phyloP scores from a whole-genome alignment of 2,797 vertebrate species.

The Dromococcyx pavoninus region DNA sequence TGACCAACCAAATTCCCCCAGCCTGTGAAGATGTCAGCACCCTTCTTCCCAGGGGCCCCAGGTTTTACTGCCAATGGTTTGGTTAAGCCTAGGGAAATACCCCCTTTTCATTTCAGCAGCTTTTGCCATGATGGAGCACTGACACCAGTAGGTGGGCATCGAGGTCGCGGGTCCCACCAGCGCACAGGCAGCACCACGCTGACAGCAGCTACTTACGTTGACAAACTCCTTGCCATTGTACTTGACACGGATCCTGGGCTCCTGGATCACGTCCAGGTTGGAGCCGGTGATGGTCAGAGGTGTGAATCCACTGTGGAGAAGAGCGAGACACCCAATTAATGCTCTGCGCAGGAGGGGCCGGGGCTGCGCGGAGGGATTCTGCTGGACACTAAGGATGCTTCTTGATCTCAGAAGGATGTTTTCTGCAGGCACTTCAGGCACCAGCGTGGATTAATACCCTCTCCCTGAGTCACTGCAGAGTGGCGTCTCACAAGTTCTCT shows the following conservation, averaged over 20 bases:
- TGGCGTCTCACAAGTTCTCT: background rate
- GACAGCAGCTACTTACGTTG: constrained; percentile 84
- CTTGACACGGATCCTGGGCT: constrained; percentile 93
- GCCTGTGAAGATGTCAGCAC: too few relatives aligned
- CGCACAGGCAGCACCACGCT: background rate
- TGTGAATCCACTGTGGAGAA: constrained; percentile 87
- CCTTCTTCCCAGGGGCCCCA: background rate
- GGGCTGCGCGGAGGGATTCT: background rate
- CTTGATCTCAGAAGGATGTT: background rate
- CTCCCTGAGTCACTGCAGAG: background rate
- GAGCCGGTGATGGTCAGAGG: constrained; percentile 91
- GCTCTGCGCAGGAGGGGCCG: background rate
- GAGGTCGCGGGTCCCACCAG: fast-evolving
- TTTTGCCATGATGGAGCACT: fast-evolving
- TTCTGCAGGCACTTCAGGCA: background rate
- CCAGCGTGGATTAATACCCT: background rate
- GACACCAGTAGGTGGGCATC: fast-evolving
- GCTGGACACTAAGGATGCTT: background rate
- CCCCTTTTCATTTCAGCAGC: background rate
- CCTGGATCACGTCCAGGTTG: constrained; percentile 97
- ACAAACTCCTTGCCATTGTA: constrained; percentile 92
- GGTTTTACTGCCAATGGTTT: background rate
- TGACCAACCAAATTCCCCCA: too few relatives aligned
- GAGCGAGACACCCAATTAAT: constrained; percentile 8
- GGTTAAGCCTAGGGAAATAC: background rate